Conservation (phyloP, 53 echinoderm and acorn worm species). For the Paelopatides confundens region DNA sequence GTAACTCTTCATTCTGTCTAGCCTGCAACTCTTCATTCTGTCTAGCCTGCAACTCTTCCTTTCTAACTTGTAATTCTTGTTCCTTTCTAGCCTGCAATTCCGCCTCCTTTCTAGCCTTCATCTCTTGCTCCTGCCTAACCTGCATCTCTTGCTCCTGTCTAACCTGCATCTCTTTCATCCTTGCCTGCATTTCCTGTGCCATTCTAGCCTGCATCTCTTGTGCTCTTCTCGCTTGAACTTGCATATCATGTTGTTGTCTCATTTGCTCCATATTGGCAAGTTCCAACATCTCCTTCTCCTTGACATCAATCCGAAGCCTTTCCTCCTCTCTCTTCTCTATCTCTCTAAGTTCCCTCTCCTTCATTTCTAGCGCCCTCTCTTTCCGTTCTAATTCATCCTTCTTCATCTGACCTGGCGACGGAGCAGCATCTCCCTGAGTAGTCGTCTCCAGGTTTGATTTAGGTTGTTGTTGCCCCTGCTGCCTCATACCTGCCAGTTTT, state of each 20-base stretch:
- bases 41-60: neutral
- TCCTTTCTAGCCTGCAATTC: slow-evolving; percentile 1
- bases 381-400: neutral
- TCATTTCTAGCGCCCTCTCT: neutral
- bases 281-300: slow-evolving; percentile 21
- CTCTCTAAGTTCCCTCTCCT: slow-evolving; percentile 16
- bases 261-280: neutral
- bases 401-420: neutral
- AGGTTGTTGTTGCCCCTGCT: neutral
- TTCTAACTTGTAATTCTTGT: neutral
- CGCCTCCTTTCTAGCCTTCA: neutral
- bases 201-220: slow-evolving; percentile 1
- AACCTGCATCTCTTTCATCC: neutral
- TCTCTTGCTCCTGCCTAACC: neutral
- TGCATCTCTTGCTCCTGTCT: slow-evolving; percentile 10
- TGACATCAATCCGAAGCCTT: neutral
- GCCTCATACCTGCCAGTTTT: neutral
- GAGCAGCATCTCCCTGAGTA: neutral
- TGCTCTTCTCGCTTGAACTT: neutral
- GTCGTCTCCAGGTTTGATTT: neutral
- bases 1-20: neutral
- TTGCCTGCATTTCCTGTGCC: neutral
- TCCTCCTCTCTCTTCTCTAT: slow-evolving; percentile 39
- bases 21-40: neutral
- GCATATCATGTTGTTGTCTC: neutral